phyloP scores from a whole-genome alignment of 2,888 invertebrate species.

The Drosophila ezoana region DNA sequence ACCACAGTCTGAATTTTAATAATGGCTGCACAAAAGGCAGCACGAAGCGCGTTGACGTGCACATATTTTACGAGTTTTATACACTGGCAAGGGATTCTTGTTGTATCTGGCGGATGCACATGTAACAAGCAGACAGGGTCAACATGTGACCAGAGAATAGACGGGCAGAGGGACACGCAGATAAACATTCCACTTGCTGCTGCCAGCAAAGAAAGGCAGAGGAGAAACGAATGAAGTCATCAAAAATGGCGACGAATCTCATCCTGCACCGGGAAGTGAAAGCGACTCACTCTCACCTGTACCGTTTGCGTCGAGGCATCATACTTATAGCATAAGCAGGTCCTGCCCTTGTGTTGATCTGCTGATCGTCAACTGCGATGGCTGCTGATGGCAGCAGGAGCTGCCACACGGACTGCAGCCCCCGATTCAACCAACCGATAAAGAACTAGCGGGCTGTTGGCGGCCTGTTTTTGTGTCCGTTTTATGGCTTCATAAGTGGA shows the following conservation, averaged over 20 bases:
- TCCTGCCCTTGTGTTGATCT: conserved; percentile 48
- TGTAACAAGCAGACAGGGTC: conserved; percentile 47
- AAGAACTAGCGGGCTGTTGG: conserved; percentile 41
- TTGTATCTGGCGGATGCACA: conserved; percentile 74
- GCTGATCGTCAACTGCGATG: conserved; percentile 57
- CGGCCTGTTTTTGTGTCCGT: conserved; percentile 46
- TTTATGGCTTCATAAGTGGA: conserved; percentile 80
- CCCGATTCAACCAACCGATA: conserved; percentile 57
- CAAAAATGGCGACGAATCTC: conserved; percentile 66
- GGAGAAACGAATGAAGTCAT: conserved; percentile 71
- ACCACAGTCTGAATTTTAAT: conserved; percentile 82
- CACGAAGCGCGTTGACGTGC: conserved; percentile 80
- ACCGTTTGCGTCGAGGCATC: not conserved
- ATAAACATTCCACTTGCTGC: conserved; percentile 53
- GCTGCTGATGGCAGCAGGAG: conserved; percentile 36
- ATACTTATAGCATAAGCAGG: conserved; percentile 6
- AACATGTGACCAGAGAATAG: conserved; percentile 4
- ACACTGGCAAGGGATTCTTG: conserved; percentile 53
- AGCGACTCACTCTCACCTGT: conserved; percentile 64
- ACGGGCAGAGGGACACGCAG: no score
- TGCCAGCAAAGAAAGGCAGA: conserved; percentile 63
- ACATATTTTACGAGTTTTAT: conserved; percentile 82
- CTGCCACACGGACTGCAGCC: conserved; percentile 42
- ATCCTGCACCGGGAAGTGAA: conserved; percentile 46
- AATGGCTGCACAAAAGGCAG: conserved; percentile 80